Conservation (phyloP, 2,888 invertebrate genomes). For the Ichneumoninae sp. region DNA sequence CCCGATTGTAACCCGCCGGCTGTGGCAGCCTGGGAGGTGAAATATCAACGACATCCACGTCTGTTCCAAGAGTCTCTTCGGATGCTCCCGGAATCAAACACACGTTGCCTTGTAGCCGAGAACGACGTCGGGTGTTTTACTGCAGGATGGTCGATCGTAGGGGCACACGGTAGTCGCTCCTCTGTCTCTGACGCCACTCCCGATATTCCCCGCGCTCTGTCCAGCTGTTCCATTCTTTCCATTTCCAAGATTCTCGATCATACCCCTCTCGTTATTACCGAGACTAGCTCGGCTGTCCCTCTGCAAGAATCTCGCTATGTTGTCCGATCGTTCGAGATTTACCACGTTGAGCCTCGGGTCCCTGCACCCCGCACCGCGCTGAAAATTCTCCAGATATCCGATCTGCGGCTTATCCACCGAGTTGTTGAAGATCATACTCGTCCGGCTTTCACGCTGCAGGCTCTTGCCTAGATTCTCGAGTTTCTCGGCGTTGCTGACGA, state of each 20-base stretch:
- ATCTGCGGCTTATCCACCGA: slow-evolving; percentile 54
- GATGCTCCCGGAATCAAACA: slow-evolving; percentile 70
- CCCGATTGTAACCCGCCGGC: background rate
- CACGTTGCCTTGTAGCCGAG: slow-evolving; percentile 80
- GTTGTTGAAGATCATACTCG: slow-evolving; percentile 61
- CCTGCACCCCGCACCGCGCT: slow-evolving; percentile 20
- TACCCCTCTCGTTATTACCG: slow-evolving; percentile 54
- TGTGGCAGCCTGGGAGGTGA: background rate
- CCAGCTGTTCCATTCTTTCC: slow-evolving; percentile 35
- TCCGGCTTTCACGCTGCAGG: slow-evolving; percentile 69
- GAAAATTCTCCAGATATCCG: slow-evolving; percentile 46
- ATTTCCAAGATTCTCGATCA: slow-evolving; percentile 46
- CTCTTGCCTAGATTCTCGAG: slow-evolving; percentile 66
- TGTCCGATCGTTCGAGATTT: slow-evolving; percentile 69
- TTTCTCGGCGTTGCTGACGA: slow-evolving; percentile 73
- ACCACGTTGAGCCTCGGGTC: slow-evolving; percentile 66
- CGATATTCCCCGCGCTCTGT: slow-evolving; percentile 59
- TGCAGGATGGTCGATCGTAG: slow-evolving; percentile 78
- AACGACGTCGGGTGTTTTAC: slow-evolving; percentile 77
- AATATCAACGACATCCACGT: background rate
- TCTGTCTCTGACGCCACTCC: slow-evolving; percentile 32
- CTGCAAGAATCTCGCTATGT: slow-evolving; percentile 60
- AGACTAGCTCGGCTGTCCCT: slow-evolving; percentile 64
- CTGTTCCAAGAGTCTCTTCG: background rate
- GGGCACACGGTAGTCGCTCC: slow-evolving; percentile 57